phyloP scores from a whole-genome alignment of 2,888 invertebrate genomes.

The Watsonalla cultraria region DNA sequence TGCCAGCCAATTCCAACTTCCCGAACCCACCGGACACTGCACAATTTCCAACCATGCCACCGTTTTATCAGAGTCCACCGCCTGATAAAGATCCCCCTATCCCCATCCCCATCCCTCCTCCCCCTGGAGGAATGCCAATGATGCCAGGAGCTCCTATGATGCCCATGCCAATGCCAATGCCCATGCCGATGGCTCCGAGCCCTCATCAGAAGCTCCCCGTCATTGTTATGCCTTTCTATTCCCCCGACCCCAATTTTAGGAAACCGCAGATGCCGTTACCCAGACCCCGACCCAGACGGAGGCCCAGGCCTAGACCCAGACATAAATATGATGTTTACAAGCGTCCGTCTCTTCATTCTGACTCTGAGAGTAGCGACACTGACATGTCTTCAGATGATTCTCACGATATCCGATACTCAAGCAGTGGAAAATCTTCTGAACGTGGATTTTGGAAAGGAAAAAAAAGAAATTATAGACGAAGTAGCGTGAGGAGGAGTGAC shows the following conservation, averaged over 20 bases:
- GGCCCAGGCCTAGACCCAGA: conserved; percentile 11
- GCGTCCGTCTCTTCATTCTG: conserved; percentile 14
- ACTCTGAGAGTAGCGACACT: conserved; percentile 19
- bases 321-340: conserved; percentile 13
- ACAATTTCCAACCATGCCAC: conserved; percentile 19
- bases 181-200: conserved; percentile 18
- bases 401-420: conserved; percentile 7
- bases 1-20: conserved; percentile 34
- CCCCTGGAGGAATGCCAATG: conserved; percentile 16
- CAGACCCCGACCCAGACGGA: conserved; percentile 12
- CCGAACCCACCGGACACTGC: conserved; percentile 7
- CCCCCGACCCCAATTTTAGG: conserved; percentile 48
- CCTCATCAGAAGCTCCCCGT: conserved; percentile 57
- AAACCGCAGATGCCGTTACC: conserved; percentile 25
- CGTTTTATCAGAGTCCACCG: conserved; percentile 26
- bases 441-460: conserved; percentile 37
- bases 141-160: conserved; percentile 9
- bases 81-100: conserved; percentile 30
- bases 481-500: conserved; percentile 22
- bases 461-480: conserved; percentile 19
- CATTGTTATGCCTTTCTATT: conserved; percentile 70
- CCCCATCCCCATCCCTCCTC: conserved; percentile 29
- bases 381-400: conserved; percentile 32
- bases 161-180: conserved; percentile 15
- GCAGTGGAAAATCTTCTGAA: conserved; percentile 21